Percentiles rank a stretch among this genome's conserved stretches.
These are phyloP conservation scores for Saccostrea cuccullata DNA, from an alignment of 1,140 invertebrate genomes.

Conservation along the genomic window DNA sequence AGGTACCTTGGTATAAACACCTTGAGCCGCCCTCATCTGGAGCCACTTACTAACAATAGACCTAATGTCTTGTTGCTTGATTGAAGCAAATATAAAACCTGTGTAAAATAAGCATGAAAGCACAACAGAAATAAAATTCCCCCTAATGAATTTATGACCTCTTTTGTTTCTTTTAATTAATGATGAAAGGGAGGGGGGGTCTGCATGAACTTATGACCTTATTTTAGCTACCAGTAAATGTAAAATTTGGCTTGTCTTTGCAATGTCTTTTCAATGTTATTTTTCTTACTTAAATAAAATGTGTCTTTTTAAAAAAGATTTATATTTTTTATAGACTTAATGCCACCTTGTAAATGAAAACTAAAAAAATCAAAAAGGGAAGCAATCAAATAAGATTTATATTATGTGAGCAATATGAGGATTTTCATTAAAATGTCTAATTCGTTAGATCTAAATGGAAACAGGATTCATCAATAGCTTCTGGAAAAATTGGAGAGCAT, in stretches of 20 bases:
- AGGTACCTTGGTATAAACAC: conserved; percentile 6
- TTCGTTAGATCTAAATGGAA: not conserved
- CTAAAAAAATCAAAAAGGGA: not conserved
- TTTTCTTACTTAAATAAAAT: too few relatives aligned
- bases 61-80: not conserved
- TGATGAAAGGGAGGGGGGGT: too few relatives aligned
- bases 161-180: too few relatives aligned
- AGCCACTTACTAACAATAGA: conserved; percentile 23
- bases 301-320: too few relatives aligned
- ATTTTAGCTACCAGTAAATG: too few relatives aligned
- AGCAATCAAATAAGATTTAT: not conserved
- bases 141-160: too few relatives aligned
- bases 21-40: not conserved
- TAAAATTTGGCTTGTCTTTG: too few relatives aligned
- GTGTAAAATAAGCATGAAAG: not conserved
- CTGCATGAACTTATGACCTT: too few relatives aligned
- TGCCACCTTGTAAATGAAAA: not conserved
- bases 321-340: too few relatives aligned
- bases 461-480: not conserved
- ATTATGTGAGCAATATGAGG: not conserved
- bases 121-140: not conserved
- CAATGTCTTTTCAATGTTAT: too few relatives aligned
- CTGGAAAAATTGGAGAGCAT: not conserved
- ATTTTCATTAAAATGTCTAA: conserved; percentile 16
- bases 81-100: conserved; percentile 15